phyloP scores from a whole-genome alignment of 2,888 invertebrate genomes.

The Erebia ligea region DNA sequence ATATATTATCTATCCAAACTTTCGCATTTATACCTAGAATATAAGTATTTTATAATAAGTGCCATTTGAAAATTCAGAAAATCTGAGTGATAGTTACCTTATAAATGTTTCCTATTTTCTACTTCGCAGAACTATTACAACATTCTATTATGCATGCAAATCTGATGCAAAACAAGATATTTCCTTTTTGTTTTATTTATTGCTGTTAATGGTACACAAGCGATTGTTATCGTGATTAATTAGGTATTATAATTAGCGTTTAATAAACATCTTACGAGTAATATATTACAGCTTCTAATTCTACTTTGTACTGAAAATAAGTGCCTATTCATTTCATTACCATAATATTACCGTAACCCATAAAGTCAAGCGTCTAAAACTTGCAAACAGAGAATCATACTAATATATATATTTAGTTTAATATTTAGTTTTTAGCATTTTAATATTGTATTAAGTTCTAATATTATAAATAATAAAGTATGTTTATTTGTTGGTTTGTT shows the following conservation, averaged over 20 bases:
- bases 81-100: too few relatives aligned
- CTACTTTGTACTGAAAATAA: background rate
- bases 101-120: background rate
- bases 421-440: too few relatives aligned
- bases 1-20: too few relatives aligned
- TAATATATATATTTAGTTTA: too few relatives aligned
- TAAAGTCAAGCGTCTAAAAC: too few relatives aligned
- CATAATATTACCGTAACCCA: too few relatives aligned
- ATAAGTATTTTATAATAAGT: too few relatives aligned
- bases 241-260: conserved; percentile 35
- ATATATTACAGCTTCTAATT: conserved; percentile 13
- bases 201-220: conserved; percentile 21
- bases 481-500: too few relatives aligned
- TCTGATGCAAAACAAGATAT: conserved; percentile 27
- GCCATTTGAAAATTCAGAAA: too few relatives aligned
- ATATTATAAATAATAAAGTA: too few relatives aligned
- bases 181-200: conserved; percentile 33
- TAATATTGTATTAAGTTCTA: too few relatives aligned
- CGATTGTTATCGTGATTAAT: conserved; percentile 38
- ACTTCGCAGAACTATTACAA: conserved; percentile 2
- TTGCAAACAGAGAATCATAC: background rate
- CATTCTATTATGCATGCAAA: conserved; percentile 7
- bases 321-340: background rate
- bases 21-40: too few relatives aligned
- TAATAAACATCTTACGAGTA: conserved; percentile 27